phyloP scores from a whole-genome alignment of 2,797 vertebrate genomes.

The Lates japonicus region DNA sequence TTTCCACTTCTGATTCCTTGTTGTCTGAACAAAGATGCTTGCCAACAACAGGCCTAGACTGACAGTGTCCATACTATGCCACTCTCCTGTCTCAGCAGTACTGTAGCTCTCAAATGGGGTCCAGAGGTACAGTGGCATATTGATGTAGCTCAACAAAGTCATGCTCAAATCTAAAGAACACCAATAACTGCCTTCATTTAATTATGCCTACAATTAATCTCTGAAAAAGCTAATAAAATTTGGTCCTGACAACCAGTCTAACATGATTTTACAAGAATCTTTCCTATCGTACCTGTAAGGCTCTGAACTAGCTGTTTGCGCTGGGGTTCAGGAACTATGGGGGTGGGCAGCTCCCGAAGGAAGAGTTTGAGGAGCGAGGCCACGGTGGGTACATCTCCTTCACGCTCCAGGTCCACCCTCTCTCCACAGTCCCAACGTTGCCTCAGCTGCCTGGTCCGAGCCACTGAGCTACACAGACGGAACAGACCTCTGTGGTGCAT shows the following conservation, averaged over 20 bases:
- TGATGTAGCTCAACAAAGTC: neutral
- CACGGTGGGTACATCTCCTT: slow-evolving; percentile 84
- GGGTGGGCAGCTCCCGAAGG: slow-evolving; percentile 87
- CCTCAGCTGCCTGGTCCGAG: slow-evolving; percentile 82
- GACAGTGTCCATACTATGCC: neutral
- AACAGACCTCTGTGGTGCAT: slow-evolving; percentile 86
- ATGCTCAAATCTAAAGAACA: neutral
- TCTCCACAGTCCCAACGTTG: slow-evolving; percentile 85
- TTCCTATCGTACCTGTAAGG: slow-evolving; percentile 80
- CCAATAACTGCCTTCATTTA: neutral
- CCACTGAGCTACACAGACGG: slow-evolving; percentile 84
- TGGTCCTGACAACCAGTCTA: neutral
- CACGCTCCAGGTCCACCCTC: slow-evolving; percentile 80
- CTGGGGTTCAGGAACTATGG: slow-evolving; percentile 85
- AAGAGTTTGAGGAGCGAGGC: slow-evolving; percentile 91
- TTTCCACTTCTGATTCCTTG: neutral
- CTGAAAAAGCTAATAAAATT: neutral
- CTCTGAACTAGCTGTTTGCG: slow-evolving; percentile 73
- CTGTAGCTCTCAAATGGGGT: neutral
- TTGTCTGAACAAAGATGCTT: neutral
- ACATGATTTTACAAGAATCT: neutral
- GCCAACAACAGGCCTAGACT: neutral
- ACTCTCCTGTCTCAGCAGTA: neutral
- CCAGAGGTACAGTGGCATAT: neutral
- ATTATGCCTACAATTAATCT: neutral